These are phyloP conservation scores for Apodemus speciosus DNA, from an alignment of 2,113 vertebrate species.

Conservation along the genomic window DNA sequence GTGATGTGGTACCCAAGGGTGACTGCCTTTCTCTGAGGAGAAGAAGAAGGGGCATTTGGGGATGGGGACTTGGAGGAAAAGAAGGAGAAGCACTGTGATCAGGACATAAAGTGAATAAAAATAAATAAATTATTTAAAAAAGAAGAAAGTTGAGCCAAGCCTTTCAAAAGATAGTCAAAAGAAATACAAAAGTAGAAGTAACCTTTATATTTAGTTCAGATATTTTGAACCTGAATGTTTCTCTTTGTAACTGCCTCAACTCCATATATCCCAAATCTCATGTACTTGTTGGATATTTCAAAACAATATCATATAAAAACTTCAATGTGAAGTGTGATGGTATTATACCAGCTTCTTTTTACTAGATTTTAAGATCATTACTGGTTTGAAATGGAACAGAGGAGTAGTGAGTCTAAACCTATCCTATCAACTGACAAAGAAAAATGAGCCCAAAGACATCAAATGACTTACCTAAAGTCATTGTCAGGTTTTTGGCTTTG, in stretches of 20 bases:
- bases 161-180: slow-evolving; percentile 21
- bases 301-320: background rate
- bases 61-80: background rate
- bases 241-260: background rate
- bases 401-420: slow-evolving; percentile 7
- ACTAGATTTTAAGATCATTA: background rate
- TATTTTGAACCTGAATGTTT: slow-evolving; percentile 6
- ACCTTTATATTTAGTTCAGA: background rate
- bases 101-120: background rate
- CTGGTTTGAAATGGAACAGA: background rate
- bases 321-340: background rate
- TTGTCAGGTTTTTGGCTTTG: slow-evolving; percentile 5
- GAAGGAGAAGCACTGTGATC: background rate
- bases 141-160: background rate
- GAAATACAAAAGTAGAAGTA: background rate
- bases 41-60: background rate
- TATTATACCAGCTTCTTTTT: slow-evolving; percentile 4
- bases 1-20: too few relatives aligned
- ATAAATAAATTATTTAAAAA: slow-evolving; percentile 6
- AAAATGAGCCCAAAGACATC: background rate
- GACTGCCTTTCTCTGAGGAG: background rate
- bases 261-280: background rate
- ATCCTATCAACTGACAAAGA: slow-evolving; percentile 15
- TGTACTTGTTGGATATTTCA: slow-evolving; percentile 8
- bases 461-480: slow-evolving; percentile 34